phyloP scores from a whole-genome alignment of 2,113 vertebrate species.

The Onychostruthus taczanowskii region DNA sequence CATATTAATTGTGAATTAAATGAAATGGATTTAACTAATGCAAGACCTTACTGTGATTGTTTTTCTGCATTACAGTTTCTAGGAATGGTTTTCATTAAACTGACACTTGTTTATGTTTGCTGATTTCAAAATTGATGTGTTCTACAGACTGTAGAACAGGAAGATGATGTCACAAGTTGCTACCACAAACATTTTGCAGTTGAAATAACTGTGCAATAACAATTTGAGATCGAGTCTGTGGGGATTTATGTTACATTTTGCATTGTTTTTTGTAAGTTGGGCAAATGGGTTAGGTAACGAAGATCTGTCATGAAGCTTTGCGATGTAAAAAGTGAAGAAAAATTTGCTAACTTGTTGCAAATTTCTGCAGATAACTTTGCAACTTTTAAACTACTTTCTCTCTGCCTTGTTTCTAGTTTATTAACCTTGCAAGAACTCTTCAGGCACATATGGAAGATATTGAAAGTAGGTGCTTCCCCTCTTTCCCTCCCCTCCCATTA shows the following conservation, averaged over 20 bases:
- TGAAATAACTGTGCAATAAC: not conserved
- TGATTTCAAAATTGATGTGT: not conserved
- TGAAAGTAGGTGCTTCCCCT: constrained; percentile 89
- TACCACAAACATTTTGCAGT: not conserved
- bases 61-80: not conserved
- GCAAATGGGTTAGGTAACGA: not conserved
- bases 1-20: not conserved
- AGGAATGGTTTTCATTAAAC: not conserved
- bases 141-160: not conserved
- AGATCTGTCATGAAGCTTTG: not conserved
- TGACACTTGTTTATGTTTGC: not conserved
- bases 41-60: not conserved
- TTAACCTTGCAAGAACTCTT: constrained; percentile 98
- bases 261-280: not conserved
- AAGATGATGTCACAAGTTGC: not conserved
- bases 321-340: constrained; percentile 50
- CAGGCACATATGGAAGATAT: constrained; percentile 99
- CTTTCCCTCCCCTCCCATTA: constrained; percentile 48
- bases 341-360: constrained; percentile 66
- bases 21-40: not conserved
- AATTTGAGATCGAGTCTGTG: not conserved
- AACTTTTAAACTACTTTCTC: constrained; percentile 80
- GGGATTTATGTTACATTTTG: not conserved
- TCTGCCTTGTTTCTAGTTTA: constrained; percentile 91
- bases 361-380: constrained; percentile 70